Evolutionary conservation across 1,140 invertebrate species (phyloP), one percentile per base, ranked within the genome.

Genomic region (Ceratina japonica): DNA sequence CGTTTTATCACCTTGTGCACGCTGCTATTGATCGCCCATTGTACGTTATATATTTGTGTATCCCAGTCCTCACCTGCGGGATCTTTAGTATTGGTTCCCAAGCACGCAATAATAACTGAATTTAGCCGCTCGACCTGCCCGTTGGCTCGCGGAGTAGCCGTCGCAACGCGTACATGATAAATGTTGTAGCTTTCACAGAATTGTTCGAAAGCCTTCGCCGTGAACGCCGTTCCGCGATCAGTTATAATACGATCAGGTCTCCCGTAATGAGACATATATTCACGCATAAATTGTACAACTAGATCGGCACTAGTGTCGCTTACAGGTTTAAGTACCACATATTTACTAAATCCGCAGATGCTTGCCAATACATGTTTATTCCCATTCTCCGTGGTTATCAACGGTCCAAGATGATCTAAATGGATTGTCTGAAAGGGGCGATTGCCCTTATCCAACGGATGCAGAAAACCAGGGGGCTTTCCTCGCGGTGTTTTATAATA

Each of bases 11-110:
- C 59, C 15, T 24, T 61, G 63, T 86, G 77, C 27, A 54, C 49
- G 5, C 66, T 82, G 44, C 66, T 82, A 78, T 87, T 87, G 24
- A 89, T 66, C 7, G 72, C 79, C 56, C 78, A 87, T 63, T 87
- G 83, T 22, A 88, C 72, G 12, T 82, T 49, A 3, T 22, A 24
- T 4, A 87, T 7, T 18, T 63, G 18, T 51, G 68, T 44, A 70
- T 88, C 84, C 86, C 86, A 87, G 44, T 68, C 66, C 1, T 20
- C 16, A 18, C 71, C 37, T 4, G 76, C 61, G n/a, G 58, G 37
- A 58, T 82, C 76, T 12, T 64, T 59, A 7, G 58, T 61, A 7
- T 5, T 70, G 0, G 76, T 75, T 4, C 61, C 61, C 24, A 59
- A 8, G 37, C 68, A 66, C 18, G 70, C 54, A 22, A 82, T 37